Evolutionary conservation across 2,888 invertebrate genomes (phyloP).

Genomic region (Troides oblongomaculatus): DNA sequence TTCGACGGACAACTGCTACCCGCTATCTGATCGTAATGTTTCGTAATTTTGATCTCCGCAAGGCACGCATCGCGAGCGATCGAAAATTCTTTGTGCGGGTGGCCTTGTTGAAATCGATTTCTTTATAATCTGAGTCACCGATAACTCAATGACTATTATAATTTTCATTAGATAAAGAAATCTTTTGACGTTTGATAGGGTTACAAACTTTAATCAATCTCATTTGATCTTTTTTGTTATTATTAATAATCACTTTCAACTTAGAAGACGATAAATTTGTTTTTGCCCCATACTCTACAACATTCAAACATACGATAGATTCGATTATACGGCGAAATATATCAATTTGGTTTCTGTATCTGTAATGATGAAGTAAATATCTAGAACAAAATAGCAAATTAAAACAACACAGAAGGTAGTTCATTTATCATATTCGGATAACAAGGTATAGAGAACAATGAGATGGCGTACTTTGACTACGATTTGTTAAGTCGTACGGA

Average conservation of each 20-base stretch:
- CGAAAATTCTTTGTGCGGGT: constrained; percentile 52
- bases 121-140: constrained; percentile 51
- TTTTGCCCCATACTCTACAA: too few relatives aligned
- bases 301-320: too few relatives aligned
- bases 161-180: constrained; percentile 39
- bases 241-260: background rate
- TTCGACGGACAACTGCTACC: constrained; percentile 52
- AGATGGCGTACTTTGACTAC: constrained; percentile 31
- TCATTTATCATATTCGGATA: constrained; percentile 47
- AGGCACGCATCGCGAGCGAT: constrained; percentile 55
- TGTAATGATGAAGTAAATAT: background rate
- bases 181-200: constrained; percentile 5
- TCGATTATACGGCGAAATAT: too few relatives aligned
- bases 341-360: background rate
- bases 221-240: background rate
- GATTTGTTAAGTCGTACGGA: constrained; percentile 34
- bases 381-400: constrained; percentile 30
- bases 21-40: constrained; percentile 67
- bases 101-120: constrained; percentile 55
- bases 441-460: constrained; percentile 45
- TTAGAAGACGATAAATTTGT: too few relatives aligned
- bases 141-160: constrained; percentile 21
- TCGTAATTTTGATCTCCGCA: constrained; percentile 59
- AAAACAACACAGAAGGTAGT: constrained; percentile 37
- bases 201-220: background rate